Conservation (phyloP, 2,888 invertebrate species). For the Napeogenes inachia region DNA sequence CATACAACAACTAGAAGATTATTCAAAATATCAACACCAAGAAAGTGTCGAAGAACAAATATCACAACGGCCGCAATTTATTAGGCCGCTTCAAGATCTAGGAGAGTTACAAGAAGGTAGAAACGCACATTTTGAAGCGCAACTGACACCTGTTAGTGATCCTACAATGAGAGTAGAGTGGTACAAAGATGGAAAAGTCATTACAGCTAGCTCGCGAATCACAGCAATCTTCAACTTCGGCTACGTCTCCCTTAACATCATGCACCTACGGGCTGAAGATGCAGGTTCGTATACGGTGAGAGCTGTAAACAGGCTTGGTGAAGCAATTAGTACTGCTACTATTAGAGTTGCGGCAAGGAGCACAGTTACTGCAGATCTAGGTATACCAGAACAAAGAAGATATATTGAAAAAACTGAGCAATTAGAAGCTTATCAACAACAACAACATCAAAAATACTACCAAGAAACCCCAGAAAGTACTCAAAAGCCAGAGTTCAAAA, state of each 20-base stretch:
- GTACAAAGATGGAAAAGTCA: conserved; percentile 95
- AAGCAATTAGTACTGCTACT: conserved; percentile 90
- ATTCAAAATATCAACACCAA: conserved; percentile 89
- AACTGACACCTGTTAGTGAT: conserved; percentile 93
- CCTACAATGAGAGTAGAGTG: conserved; percentile 96
- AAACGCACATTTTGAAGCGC: conserved; percentile 95
- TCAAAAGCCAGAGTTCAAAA: conserved; percentile 90
- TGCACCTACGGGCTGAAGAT: conserved; percentile 99
- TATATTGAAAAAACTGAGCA: conserved; percentile 95
- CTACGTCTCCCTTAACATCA: conserved; percentile 98
- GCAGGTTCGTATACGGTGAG: conserved; percentile 95
- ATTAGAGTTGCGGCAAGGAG: conserved; percentile 87
- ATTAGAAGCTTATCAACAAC: conserved; percentile 91
- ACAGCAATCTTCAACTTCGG: conserved; percentile 99
- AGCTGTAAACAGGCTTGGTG: conserved; percentile 93
- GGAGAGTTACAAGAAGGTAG: conserved; percentile 93
- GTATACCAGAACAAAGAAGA: conserved; percentile 92
- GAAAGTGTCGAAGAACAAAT: conserved; percentile 89
- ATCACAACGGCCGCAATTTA: conserved; percentile 90
- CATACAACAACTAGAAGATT: conserved; percentile 93
- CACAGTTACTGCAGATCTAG: conserved; percentile 90
- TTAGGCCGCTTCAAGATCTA: conserved; percentile 90
- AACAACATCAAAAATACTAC: conserved; percentile 87
- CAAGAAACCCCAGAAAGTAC: conserved; percentile 88
- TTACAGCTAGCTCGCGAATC: conserved; percentile 98